Conservation (phyloP, 2,113 vertebrate species). For the Tenebrosternarchus preto region DNA sequence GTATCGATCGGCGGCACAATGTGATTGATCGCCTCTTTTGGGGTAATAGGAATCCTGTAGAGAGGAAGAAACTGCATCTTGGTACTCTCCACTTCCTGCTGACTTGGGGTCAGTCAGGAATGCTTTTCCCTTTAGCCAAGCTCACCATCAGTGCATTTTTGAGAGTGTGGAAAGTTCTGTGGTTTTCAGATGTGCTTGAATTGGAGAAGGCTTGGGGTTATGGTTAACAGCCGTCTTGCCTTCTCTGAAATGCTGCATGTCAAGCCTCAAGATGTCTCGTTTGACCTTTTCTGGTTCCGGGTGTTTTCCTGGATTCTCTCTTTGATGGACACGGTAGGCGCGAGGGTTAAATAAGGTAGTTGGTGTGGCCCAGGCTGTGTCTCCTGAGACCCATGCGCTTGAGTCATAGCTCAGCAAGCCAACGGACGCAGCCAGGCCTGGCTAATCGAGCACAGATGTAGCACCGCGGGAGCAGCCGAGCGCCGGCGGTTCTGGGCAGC, state of each 20-base stretch:
- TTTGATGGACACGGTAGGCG: not conserved
- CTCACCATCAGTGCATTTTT: too few species aligned
- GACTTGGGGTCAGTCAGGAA: too few species aligned
- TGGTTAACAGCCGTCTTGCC: too few species aligned
- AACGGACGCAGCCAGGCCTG: not conserved
- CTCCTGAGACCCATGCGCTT: not conserved
- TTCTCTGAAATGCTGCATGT: not conserved
- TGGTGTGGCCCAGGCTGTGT: not conserved
- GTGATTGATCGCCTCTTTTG: not conserved
- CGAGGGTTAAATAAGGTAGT: not conserved
- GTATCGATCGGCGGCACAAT: slow-evolving; percentile 8
- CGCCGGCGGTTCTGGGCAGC: not conserved
- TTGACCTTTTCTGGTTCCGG: too few species aligned
- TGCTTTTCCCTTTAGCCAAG: too few species aligned
- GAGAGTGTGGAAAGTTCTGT: too few species aligned
- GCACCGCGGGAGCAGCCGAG: not conserved
- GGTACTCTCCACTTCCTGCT: not conserved
- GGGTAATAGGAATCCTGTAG: not conserved
- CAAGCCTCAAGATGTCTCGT: not conserved
- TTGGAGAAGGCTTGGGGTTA: too few species aligned
- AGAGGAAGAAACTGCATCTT: not conserved
- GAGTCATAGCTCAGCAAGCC: slow-evolving; percentile 17
- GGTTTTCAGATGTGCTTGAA: too few species aligned
- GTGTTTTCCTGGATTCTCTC: too few species aligned
- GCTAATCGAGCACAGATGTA: slow-evolving; percentile 11